Evolutionary conservation across 64 coral and sea anemone species (phyloP).

Genomic region (Exaiptasia diaphana): DNA sequence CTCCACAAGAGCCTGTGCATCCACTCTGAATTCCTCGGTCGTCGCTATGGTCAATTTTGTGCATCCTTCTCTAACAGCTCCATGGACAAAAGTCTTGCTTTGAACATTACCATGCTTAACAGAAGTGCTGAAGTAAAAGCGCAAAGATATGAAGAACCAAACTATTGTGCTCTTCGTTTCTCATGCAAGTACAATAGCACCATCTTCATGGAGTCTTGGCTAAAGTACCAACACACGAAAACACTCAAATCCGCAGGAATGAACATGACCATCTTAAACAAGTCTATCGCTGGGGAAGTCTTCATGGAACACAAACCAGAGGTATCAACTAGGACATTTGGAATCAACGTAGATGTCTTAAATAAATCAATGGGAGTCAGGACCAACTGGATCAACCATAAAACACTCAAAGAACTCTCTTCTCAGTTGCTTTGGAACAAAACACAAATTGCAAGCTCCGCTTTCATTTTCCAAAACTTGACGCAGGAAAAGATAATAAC

Average conservation of each 20-base stretch:
- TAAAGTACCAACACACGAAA: conserved; percentile 15
- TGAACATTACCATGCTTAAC: conserved; percentile 61
- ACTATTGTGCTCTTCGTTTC: conserved; percentile 2
- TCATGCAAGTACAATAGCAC: conserved; percentile 65
- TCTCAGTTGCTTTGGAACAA: conserved; percentile 67
- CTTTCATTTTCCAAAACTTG: background rate
- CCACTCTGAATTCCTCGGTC: conserved; percentile 47
- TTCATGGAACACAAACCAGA: conserved; percentile 58
- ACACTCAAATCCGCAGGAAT: conserved; percentile 44
- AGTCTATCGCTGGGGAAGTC: conserved; percentile 29
- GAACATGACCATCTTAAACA: conserved; percentile 63
- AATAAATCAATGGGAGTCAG: conserved; percentile 55
- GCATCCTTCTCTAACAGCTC: conserved; percentile 52
- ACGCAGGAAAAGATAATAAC: conserved; percentile 17
- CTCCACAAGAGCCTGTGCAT: conserved; percentile 51
- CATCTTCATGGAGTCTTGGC: conserved; percentile 64
- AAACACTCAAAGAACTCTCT: conserved; percentile 55
- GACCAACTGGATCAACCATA: conserved; percentile 25
- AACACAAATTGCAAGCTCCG: background rate
- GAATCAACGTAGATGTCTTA: conserved; percentile 60
- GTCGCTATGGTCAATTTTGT: conserved; percentile 59
- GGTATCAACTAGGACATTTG: conserved; percentile 23
- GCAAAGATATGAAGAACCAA: conserved; percentile 19
- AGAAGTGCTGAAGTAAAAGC: conserved; percentile 68
- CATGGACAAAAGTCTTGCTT: conserved; percentile 51